Conservation (phyloP, 2,888 invertebrate species). For the Pollenia labialis region DNA sequence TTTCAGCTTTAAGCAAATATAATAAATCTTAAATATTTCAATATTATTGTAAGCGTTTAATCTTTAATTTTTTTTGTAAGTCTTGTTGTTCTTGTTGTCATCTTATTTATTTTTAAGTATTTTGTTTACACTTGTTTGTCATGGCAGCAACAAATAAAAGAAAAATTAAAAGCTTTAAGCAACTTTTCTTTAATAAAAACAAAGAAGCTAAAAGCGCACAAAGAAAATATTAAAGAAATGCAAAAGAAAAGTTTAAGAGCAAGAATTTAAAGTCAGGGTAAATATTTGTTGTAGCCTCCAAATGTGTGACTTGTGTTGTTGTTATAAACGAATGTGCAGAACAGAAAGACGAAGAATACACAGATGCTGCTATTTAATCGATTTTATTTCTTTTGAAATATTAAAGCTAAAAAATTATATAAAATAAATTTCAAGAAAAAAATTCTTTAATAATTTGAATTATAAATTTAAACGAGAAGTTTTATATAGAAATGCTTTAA, state of each 20-base stretch:
- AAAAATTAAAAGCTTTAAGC: conserved; percentile 39
- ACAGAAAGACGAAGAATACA: conserved; percentile 20
- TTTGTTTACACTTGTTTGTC: conserved; percentile 38
- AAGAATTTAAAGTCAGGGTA: conserved; percentile 50
- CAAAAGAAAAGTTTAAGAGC: conserved; percentile 34
- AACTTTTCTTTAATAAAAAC: conserved; percentile 26
- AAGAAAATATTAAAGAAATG: neutral
- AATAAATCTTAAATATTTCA: neutral
- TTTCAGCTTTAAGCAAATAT: neutral
- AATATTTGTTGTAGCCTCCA: conserved; percentile 22
- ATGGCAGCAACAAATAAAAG: neutral
- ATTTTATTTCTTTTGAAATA: conserved; percentile 34
- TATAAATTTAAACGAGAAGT: too few species aligned
- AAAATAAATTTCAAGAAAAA: too few species aligned
- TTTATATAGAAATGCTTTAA: too few species aligned
- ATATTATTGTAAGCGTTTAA: conserved; percentile 26
- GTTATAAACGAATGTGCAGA: conserved; percentile 21
- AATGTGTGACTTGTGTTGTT: neutral
- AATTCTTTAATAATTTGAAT: too few species aligned
- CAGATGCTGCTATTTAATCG: conserved; percentile 36
- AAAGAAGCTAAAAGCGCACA: conserved; percentile 22
- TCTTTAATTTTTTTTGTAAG: neutral
- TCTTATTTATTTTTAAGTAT: conserved; percentile 28
- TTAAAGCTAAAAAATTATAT: too few species aligned
- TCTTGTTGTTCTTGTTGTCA: neutral